phyloP scores from a whole-genome alignment of 2,797 vertebrate genomes.

The Dicrostonyx torquatus region DNA sequence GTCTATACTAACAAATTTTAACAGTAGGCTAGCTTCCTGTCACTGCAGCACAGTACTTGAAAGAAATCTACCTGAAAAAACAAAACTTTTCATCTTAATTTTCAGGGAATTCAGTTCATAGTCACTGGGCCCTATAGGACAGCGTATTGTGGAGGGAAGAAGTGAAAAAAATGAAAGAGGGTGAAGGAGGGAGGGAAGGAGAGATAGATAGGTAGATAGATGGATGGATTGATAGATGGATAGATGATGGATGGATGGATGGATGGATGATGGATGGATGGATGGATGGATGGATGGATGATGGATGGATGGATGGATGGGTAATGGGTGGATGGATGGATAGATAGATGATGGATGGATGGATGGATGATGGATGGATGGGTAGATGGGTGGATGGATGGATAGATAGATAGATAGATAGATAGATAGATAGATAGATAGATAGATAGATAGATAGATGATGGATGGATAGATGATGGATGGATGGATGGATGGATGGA shows the following conservation, averaged over 20 bases:
- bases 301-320: too few species aligned
- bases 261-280: too few species aligned
- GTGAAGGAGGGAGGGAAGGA: background rate
- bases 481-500: too few species aligned
- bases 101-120: background rate
- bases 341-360: too few species aligned
- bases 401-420: background rate
- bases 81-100: background rate
- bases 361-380: too few species aligned
- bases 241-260: too few species aligned
- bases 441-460: too few species aligned
- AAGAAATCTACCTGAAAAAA: background rate
- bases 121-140: too few species aligned
- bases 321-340: background rate
- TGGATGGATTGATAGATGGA: too few species aligned
- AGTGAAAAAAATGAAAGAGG: background rate
- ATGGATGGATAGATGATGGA: too few species aligned
- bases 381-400: too few species aligned
- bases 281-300: too few species aligned
- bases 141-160: background rate
- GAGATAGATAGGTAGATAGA: background rate
- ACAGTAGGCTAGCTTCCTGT: background rate
- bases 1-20: background rate
- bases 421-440: background rate
- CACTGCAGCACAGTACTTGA: background rate